These are phyloP conservation scores for Tenualosa ilisha DNA, from an alignment of 2,797 vertebrate genomes.

Conservation along the genomic window DNA sequence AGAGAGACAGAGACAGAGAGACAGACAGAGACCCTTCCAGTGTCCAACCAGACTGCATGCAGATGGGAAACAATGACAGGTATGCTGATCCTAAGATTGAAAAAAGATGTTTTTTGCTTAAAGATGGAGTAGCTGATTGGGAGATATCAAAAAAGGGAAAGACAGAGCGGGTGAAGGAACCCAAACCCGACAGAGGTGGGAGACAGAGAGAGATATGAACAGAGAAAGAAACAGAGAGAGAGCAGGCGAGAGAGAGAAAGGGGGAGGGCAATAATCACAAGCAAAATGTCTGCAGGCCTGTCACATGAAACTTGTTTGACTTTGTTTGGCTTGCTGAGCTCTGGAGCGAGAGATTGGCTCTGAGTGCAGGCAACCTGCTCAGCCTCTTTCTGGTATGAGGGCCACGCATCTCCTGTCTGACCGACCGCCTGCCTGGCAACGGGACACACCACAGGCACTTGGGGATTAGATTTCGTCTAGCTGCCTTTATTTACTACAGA, in stretches of 20 bases:
- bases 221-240: neutral
- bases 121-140: neutral
- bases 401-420: neutral
- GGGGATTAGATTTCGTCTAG: neutral
- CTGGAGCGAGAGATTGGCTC: slow-evolving; percentile 26
- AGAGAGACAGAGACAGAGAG: neutral
- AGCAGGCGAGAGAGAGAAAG: neutral
- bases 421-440: neutral
- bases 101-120: neutral
- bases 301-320: slow-evolving; percentile 38
- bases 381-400: neutral
- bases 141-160: neutral
- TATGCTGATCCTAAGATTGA: neutral
- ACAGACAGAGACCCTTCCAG: neutral
- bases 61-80: neutral
- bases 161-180: neutral
- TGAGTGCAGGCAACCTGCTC: slow-evolving; percentile 22
- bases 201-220: neutral
- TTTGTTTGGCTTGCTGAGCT: slow-evolving; percentile 14
- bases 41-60: neutral
- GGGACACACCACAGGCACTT: neutral
- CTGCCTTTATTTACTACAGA: neutral
- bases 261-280: neutral
- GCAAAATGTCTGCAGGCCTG: slow-evolving; percentile 33
- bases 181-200: neutral